Conservation (phyloP, 2,888 invertebrate species). For the Nipponacmea schrenckii region DNA sequence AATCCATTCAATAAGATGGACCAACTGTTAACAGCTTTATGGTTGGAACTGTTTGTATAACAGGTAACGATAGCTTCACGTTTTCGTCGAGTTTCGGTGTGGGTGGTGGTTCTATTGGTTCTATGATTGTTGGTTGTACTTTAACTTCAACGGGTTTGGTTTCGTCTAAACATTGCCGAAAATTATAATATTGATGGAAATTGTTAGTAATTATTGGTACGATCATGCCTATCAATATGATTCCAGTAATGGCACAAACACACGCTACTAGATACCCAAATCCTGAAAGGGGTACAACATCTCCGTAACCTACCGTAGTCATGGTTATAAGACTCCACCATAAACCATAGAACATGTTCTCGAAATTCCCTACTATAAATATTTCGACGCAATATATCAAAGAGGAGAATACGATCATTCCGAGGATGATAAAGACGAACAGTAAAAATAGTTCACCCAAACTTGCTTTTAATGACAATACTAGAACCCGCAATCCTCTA, state of each 20-base stretch:
- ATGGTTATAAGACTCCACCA: constrained; percentile 50
- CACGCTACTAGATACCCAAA: constrained; percentile 52
- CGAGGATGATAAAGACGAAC: constrained; percentile 39
- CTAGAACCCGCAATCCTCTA: constrained; percentile 38
- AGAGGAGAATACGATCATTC: constrained; percentile 41
- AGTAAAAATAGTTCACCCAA: constrained; percentile 40
- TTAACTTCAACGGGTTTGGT: too few species aligned
- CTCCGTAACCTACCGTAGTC: constrained; percentile 61
- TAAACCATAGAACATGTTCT: constrained; percentile 39
- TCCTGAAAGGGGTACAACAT: constrained; percentile 48
- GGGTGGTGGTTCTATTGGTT: too few species aligned
- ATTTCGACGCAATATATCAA: constrained; percentile 42
- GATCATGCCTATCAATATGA: constrained; percentile 59
- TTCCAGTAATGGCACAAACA: constrained; percentile 56
- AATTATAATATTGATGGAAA: constrained; percentile 58
- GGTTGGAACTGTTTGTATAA: too few species aligned
- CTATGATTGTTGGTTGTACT: too few species aligned
- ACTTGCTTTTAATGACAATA: constrained; percentile 43
- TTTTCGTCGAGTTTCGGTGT: too few species aligned
- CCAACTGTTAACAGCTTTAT: too few species aligned
- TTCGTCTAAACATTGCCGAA: not conserved
- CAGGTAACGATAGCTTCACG: too few species aligned
- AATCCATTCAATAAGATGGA: too few species aligned
- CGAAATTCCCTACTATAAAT: constrained; percentile 28
- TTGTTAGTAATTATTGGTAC: constrained; percentile 63